Percentiles rank a stretch among this genome's conserved stretches.
Evolutionary conservation across 2,888 invertebrate species (phyloP).

Genomic region (Melolontha melolontha): DNA sequence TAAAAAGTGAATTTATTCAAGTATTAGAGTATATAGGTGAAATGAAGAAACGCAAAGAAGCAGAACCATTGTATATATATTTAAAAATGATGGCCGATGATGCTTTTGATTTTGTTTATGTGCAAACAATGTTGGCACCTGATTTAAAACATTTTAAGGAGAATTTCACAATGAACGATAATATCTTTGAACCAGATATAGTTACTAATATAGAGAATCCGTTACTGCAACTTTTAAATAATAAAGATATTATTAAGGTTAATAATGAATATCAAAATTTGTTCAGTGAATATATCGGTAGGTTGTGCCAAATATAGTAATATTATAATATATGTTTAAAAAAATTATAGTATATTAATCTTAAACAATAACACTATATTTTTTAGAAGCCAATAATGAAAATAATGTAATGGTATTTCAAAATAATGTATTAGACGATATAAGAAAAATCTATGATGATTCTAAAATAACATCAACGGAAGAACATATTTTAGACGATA

Average conservation of each 20-base stretch:
- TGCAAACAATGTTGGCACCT: conserved; percentile 33
- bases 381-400: conserved; percentile 5
- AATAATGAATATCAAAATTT: conserved; percentile 23
- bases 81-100: conserved; percentile 54
- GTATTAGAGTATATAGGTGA: conserved; percentile 52
- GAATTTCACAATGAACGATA: conserved; percentile 22
- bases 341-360: too few species aligned
- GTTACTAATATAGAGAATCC: conserved; percentile 4
- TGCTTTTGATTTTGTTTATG: conserved; percentile 56
- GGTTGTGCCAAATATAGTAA: neutral
- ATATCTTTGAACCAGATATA: conserved; percentile 5
- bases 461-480: too few species aligned
- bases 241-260: conserved; percentile 18
- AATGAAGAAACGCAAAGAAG: conserved; percentile 48
- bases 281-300: conserved; percentile 27
- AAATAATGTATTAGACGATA: conserved; percentile 16
- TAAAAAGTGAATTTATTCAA: conserved; percentile 52
- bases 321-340: too few species aligned
- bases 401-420: conserved; percentile 18
- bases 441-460: neutral
- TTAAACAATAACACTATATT: neutral
- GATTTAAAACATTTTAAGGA: conserved; percentile 9
- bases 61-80: conserved; percentile 55
- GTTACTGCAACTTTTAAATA: conserved; percentile 16
- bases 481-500: too few species aligned